These are phyloP conservation scores for Myotis yumanensis DNA, from an alignment of 2,113 vertebrate species.

Conservation along the genomic window DNA sequence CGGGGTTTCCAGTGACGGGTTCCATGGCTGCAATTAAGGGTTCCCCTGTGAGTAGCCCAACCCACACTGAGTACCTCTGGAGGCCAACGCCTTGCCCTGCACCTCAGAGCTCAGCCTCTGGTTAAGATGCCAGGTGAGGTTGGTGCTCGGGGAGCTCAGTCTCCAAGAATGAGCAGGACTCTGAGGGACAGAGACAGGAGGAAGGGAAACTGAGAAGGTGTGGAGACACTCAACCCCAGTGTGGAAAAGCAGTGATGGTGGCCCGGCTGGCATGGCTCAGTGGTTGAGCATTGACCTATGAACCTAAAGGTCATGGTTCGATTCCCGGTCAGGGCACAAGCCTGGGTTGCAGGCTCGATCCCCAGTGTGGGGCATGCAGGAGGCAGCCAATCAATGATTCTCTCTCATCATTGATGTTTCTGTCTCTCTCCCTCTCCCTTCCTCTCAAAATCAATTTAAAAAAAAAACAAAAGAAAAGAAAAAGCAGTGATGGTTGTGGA, in stretches of 20 bases:
- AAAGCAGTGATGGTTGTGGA: accelerated
- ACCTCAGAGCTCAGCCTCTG: background rate
- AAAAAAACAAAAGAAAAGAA: too few species aligned
- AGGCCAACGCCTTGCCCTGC: background rate
- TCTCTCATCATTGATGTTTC: too few species aligned
- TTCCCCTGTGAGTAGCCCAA: background rate
- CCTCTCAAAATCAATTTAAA: too few species aligned
- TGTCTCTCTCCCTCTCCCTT: too few species aligned
- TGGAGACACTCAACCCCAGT: background rate
- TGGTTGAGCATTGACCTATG: too few species aligned
- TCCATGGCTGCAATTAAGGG: background rate
- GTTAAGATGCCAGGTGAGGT: background rate
- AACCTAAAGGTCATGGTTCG: too few species aligned
- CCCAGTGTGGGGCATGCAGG: too few species aligned
- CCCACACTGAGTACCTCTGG: background rate
- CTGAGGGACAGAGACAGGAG: background rate
- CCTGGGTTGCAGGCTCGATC: too few species aligned
- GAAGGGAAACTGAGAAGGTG: background rate
- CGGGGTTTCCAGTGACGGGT: background rate
- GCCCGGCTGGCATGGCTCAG: too few species aligned
- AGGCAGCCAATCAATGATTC: too few species aligned
- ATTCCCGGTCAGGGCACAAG: too few species aligned
- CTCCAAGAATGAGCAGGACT: background rate
- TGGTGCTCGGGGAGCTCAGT: background rate
- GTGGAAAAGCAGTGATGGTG: accelerated